Percentiles rank a stretch among this genome's conserved stretches.
These are phyloP conservation scores for Phocoena sinus DNA, from an alignment of 2,113 vertebrate genomes.

Conservation along the genomic window DNA sequence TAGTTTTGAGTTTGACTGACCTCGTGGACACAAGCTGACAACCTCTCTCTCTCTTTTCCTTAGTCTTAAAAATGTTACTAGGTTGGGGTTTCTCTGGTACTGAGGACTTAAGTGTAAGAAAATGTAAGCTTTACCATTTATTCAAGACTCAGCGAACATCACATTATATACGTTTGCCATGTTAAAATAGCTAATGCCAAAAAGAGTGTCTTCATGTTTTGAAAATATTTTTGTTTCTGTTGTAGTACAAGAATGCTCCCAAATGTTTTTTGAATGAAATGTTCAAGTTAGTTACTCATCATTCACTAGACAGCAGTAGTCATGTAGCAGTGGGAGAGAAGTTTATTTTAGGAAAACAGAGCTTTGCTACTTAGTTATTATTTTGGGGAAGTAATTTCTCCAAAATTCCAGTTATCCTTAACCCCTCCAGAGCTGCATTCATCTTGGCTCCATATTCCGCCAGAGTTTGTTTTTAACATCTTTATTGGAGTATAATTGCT, in stretches of 20 bases:
- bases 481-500: too few relatives aligned
- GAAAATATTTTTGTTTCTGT: conserved; percentile 5
- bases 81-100: neutral
- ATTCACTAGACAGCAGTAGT: neutral
- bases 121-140: neutral
- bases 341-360: neutral
- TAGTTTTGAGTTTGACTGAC: neutral
- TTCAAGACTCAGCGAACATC: neutral
- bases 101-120: neutral
- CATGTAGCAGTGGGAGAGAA: neutral
- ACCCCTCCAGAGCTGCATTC: neutral
- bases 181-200: neutral
- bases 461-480: neutral
- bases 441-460: neutral
- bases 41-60: neutral
- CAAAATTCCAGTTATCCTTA: neutral
- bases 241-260: neutral
- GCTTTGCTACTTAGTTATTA: neutral
- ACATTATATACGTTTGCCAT: neutral
- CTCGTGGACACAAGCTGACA: neutral
- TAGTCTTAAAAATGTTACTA: neutral
- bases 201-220: neutral
- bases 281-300: neutral
- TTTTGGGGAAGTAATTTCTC: neutral
- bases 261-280: neutral